Evolutionary conservation across 37 sponge, comb jelly and placozoan species (phyloP).

Genomic region (Aphrocallistes beatrix): DNA sequence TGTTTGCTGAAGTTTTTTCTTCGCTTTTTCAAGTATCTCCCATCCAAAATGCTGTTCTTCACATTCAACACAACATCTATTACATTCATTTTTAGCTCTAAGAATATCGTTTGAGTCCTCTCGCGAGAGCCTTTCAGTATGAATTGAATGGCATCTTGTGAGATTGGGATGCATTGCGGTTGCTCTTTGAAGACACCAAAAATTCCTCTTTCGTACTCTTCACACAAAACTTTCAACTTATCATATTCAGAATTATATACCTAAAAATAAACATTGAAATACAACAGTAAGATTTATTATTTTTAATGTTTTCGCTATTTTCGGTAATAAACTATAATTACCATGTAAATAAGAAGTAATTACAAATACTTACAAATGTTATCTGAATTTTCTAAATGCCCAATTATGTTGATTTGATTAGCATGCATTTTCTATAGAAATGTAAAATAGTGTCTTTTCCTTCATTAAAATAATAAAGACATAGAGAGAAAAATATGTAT

Average conservation of each 20-base stretch:
- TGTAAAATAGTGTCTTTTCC: too few species aligned
- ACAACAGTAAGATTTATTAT: too few species aligned
- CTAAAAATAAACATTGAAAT: neutral
- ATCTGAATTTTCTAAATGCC: too few species aligned
- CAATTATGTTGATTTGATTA: too few species aligned
- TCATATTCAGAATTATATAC: neutral
- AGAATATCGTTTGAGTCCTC: neutral
- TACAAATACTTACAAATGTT: too few species aligned
- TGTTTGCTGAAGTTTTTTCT: constrained; percentile 27
- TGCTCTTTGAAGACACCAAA: neutral
- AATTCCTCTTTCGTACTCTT: neutral
- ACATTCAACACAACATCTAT: neutral
- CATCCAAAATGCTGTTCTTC: neutral
- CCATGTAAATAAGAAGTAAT: too few species aligned
- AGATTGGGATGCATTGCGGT: neutral
- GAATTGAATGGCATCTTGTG: neutral
- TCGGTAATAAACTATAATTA: too few species aligned
- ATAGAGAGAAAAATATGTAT: too few species aligned
- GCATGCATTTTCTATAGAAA: too few species aligned
- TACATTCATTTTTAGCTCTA: neutral
- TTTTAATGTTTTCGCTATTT: too few species aligned
- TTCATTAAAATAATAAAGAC: too few species aligned
- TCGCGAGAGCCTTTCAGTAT: neutral
- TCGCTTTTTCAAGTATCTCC: neutral
- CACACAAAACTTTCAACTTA: neutral